phyloP scores from a whole-genome alignment of 2,888 invertebrate species.

The Phalera bucephala region DNA sequence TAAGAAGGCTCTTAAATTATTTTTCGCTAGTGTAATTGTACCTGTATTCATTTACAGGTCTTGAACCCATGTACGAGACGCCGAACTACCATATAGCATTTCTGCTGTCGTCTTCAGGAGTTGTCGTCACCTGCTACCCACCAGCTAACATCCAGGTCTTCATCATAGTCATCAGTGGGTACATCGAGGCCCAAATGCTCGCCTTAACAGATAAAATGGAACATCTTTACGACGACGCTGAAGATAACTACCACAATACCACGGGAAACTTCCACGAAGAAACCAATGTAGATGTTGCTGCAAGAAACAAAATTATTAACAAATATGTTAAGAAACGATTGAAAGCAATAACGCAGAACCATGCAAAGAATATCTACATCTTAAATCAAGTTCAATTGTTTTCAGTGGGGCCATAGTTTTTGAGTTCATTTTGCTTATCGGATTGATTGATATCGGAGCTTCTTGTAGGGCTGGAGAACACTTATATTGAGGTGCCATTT shows the following conservation, averaged over 20 bases:
- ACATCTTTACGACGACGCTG: slow-evolving; percentile 47
- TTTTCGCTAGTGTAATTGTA: too few species aligned
- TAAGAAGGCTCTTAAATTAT: too few species aligned
- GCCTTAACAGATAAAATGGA: slow-evolving; percentile 50
- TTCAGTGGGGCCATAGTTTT: slow-evolving; percentile 41
- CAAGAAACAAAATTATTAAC: slow-evolving; percentile 12
- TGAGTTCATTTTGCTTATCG: slow-evolving; percentile 42
- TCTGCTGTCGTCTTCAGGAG: slow-evolving; percentile 21
- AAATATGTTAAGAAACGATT: slow-evolving; percentile 12
- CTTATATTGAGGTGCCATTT: slow-evolving; percentile 44
- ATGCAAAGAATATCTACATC: slow-evolving; percentile 32
- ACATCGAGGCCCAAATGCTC: slow-evolving; percentile 54
- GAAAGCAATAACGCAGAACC: slow-evolving; percentile 16
- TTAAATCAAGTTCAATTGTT: slow-evolving; percentile 32
- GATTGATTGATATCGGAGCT: slow-evolving; percentile 44
- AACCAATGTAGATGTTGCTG: neutral
- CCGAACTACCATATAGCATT: slow-evolving; percentile 55
- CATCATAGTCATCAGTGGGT: slow-evolving; percentile 49
- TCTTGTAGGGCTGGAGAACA: slow-evolving; percentile 50
- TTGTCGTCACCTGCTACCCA: slow-evolving; percentile 38
- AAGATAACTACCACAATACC: slow-evolving; percentile 24
- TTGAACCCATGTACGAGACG: slow-evolving; percentile 51
- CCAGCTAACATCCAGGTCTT: slow-evolving; percentile 48
- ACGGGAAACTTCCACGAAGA: slow-evolving; percentile 8
- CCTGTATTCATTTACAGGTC: slow-evolving; percentile 43